Conservation (phyloP, 64 coral and sea anemone genomes). For the Orbicella faveolata region DNA sequence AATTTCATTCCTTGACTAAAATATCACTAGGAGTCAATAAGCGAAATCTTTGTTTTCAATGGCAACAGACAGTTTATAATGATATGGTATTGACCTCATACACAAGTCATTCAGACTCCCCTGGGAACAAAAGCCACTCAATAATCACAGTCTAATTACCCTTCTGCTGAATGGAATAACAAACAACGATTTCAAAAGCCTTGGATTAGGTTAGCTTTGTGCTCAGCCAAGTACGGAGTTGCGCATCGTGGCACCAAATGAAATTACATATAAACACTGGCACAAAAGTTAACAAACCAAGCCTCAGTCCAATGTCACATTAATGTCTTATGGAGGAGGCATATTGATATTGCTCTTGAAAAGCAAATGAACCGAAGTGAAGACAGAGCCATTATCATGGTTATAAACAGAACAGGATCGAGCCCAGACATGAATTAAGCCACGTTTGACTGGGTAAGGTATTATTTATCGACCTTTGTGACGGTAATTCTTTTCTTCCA, state of each 20-base stretch:
- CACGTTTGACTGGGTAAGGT: no score
- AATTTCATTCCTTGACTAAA: neutral
- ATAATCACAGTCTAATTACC: slow-evolving; percentile 35
- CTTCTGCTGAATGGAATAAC: neutral
- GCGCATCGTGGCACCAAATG: neutral
- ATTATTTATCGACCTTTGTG: no score
- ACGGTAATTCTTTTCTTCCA: no score
- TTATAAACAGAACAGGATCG: no score
- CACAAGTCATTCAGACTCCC: neutral
- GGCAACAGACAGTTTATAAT: neutral
- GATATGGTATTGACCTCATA: neutral
- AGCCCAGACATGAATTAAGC: no score
- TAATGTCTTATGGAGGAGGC: no score
- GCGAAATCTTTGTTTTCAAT: neutral
- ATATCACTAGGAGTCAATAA: neutral
- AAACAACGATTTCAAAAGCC: slow-evolving; percentile 13
- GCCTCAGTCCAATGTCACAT: no score
- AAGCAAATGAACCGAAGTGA: neutral
- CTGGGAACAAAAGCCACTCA: neutral
- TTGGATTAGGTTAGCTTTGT: neutral
- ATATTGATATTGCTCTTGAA: no score
- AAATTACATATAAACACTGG: neutral
- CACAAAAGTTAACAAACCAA: neutral
- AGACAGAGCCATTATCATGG: no score
- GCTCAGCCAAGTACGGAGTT: neutral